Base-by-base conservation (phyloP, 2,113 vertebrate species). In the Uria aalge region DNA sequence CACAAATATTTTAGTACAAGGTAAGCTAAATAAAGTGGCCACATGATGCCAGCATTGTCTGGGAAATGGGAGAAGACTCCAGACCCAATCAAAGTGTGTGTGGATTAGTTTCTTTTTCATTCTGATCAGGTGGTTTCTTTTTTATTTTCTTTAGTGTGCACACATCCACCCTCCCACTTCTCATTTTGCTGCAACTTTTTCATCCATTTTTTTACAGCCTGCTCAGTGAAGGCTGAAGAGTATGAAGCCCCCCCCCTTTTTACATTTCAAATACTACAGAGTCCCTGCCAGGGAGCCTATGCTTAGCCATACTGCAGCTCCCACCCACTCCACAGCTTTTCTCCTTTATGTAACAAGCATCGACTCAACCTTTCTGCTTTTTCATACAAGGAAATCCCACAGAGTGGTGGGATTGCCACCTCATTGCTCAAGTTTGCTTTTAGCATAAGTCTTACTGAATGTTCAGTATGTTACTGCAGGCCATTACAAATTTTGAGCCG, bases 31-130 rank as follows among this genome's bases (percentile, higher is more conserved):
- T 78, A 21, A 86, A 95, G 12, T 11, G 40, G 86, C 96, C 89
- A 94, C 95, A 96, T 62, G 96, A 96, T 97, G 97, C 86, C 95
- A 97, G 95, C 80, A 94, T 95, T 96, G 95, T 21, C 76, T 79
- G 94, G 38, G 76, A 96, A 95, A 95, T 3, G 0, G 30, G n/a
- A 90, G 29, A 85, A 75, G 15, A 55, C 29, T 87, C 27, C 36
- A 53, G 18, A 62, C 23, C 34, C 8, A 80, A 45, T 19, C 36
- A 13, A 47, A 72, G 12, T 19, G 3, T 12, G 7, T 22, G 15
- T 38, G 27, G 5, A 66, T 59, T 78, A 2, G 1, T 45, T 68
- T 88, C 11, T 62, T 85, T 80, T 69, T 48, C 38, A n/a, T 67
- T 91, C 12, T 72, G 47, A 48, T 6, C 5, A 26, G 1, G 8